These are phyloP conservation scores for Cecropterus lyciades DNA, from an alignment of 1,140 invertebrate species.

Conservation along the genomic window DNA sequence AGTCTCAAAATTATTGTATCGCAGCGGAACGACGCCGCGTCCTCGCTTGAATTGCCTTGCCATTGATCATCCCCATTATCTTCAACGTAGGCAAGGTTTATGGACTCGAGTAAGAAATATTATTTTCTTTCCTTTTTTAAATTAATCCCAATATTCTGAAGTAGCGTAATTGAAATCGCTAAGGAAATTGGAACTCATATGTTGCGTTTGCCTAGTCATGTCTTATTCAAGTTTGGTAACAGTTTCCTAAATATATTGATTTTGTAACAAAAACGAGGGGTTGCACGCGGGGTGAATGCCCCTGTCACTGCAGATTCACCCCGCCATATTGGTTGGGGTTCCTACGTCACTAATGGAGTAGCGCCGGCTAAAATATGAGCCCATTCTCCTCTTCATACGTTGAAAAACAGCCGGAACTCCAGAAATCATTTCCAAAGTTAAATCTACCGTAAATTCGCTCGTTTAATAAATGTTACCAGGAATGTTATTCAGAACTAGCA, in stretches of 20 bases:
- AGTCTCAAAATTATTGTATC: conserved; percentile 9
- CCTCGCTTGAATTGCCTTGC: not conserved
- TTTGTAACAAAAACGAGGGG: conserved; percentile 81
- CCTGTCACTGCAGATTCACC: conserved; percentile 78
- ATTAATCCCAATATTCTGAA: too few relatives aligned
- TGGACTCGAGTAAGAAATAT: not conserved
- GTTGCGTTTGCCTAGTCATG: conserved; percentile 5
- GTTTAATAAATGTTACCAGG: conserved; percentile 45
- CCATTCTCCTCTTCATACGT: conserved; percentile 68
- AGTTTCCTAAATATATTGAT: conserved; percentile 74
- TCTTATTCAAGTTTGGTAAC: conserved; percentile 53
- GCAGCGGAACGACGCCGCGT: not conserved
- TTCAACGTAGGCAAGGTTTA: conserved; percentile 1
- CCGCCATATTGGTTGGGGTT: conserved; percentile 73
- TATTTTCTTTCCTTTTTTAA: conserved; percentile 5
- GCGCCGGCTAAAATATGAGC: conserved; percentile 75
- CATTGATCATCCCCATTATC: conserved; percentile 6
- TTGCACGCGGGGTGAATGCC: conserved; percentile 76
- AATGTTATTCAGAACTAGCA: conserved; percentile 46
- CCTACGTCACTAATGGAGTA: conserved; percentile 77
- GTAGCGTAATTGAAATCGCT: not conserved
- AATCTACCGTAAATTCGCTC: conserved; percentile 55
- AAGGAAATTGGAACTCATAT: not conserved
- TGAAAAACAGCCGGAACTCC: conserved; percentile 63
- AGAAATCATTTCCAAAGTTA: conserved; percentile 66